Conservation (phyloP, 2,888 invertebrate genomes). For the Ophion slaviceki region DNA sequence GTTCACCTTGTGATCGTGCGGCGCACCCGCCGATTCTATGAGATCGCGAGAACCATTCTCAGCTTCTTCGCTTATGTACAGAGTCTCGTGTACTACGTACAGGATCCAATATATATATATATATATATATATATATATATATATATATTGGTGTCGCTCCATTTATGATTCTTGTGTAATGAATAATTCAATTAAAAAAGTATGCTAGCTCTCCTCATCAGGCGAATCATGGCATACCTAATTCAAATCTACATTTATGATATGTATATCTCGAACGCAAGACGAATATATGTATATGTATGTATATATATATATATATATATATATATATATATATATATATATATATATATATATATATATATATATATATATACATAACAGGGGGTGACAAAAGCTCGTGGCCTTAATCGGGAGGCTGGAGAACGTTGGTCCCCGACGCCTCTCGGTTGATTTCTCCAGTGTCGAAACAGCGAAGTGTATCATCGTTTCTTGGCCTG, state of each 20-base stretch:
- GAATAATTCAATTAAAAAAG: constrained; percentile 64
- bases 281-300: constrained; percentile 30
- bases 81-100: constrained; percentile 1
- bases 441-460: constrained; percentile 1
- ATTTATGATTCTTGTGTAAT: constrained; percentile 57
- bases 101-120: background rate
- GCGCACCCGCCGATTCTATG: constrained; percentile 55
- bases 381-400: background rate
- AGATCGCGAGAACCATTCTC: constrained; percentile 62
- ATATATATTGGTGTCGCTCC: constrained; percentile 45
- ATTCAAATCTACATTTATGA: constrained; percentile 52
- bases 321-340: too few species aligned
- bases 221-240: constrained; percentile 63
- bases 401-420: constrained; percentile 24
- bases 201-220: constrained; percentile 46
- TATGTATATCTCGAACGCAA: constrained; percentile 41
- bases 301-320: background rate
- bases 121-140: background rate
- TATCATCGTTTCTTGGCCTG: background rate
- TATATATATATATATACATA: too few species aligned
- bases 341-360: too few species aligned
- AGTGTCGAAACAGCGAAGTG: background rate
- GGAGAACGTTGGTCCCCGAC: constrained; percentile 29
- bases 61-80: constrained; percentile 44
- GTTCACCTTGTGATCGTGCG: constrained; percentile 63